Evolutionary conservation across 37 sponge, comb jelly and placozoan species (phyloP).

Genomic region (Ianthella basta): DNA sequence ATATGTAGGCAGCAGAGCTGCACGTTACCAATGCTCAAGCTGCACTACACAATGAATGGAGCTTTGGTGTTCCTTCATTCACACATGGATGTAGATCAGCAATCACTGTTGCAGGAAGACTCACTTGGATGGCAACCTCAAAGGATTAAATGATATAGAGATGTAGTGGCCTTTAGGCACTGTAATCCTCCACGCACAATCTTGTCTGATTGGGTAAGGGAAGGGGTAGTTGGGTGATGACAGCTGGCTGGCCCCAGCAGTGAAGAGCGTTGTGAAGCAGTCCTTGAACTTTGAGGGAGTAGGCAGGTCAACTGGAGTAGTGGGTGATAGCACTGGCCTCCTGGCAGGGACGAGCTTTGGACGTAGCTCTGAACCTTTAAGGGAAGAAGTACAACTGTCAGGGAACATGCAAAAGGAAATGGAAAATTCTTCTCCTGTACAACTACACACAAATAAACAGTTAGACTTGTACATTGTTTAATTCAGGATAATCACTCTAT

Average conservation of each 20-base stretch:
- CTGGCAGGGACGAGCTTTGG: neutral
- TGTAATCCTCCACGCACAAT: conserved; percentile 56
- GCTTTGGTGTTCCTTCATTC: no score
- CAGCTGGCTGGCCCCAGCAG: conserved; percentile 25
- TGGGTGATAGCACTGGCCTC: conserved; percentile 8
- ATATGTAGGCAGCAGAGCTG: no score
- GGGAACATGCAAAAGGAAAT: no score
- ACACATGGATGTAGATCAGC: no score
- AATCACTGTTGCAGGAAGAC: neutral
- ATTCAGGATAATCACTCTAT: no score
- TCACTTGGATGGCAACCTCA: conserved; percentile 38
- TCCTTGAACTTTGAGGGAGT: neutral
- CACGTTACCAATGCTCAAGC: no score
- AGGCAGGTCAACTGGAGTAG: neutral
- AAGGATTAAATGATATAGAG: neutral
- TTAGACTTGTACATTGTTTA: no score
- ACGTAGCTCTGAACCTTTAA: neutral
- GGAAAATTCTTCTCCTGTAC: no score
- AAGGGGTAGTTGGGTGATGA: conserved; percentile 41
- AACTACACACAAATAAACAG: no score
- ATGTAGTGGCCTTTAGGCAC: conserved; percentile 28
- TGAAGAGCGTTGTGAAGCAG: conserved; percentile 11
- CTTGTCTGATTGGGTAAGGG: conserved; percentile 14
- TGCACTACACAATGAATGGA: no score
- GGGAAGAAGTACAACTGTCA: neutral